Evolutionary conservation across 2,797 vertebrate genomes (phyloP), one percentile per base, ranked within the genome.

Genomic region (Spheniscus humboldti): DNA sequence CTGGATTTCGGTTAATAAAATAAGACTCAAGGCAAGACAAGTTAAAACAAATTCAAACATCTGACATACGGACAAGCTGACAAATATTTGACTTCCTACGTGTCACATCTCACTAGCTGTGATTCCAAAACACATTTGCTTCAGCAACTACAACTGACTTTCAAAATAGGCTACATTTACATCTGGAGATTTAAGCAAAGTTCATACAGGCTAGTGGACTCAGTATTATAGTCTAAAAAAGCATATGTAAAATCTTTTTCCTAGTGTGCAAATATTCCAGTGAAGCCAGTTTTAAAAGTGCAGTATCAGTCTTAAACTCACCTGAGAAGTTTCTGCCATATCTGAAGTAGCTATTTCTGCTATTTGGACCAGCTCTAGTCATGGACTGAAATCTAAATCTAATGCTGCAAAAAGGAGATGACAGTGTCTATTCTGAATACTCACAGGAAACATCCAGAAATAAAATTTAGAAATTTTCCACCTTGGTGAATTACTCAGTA

Each of bases 11-110:
- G 41, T 94, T 96, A 87, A 96, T 91, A 94, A 94, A 92, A 92
- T 37, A 92, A 80, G 72, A 91, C 67, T 88, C 48, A 50, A 90
- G 75, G 56, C 73, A 88, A 90, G 53, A 75, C 66, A 94, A 92
- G 78, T 28, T 18, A 86, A 92, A 95, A 35, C n/a, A 93, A 92
- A 95, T 84, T 86, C 75, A 80, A 92, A 62, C 39, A 80, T 78
- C 57, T 88, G 90, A 95, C 78, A 88, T 63, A 89, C 56, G 88
- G 92, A 95, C 78, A 90, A 95, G 86, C 6, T 72, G 88, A 96
- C 81, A 95, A 94, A 94, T 88, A 66, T 72, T 94, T 90, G 88
- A 90, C 76, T 95, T 82, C 81, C 43, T 63, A 94, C 94, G 86
- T 83, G 86, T 63, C 80, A 41, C 0, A 0, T 95, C 92, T 95